These are phyloP conservation scores for Zosterops japonicus DNA, from an alignment of 2,113 vertebrate genomes.

Conservation along the genomic window DNA sequence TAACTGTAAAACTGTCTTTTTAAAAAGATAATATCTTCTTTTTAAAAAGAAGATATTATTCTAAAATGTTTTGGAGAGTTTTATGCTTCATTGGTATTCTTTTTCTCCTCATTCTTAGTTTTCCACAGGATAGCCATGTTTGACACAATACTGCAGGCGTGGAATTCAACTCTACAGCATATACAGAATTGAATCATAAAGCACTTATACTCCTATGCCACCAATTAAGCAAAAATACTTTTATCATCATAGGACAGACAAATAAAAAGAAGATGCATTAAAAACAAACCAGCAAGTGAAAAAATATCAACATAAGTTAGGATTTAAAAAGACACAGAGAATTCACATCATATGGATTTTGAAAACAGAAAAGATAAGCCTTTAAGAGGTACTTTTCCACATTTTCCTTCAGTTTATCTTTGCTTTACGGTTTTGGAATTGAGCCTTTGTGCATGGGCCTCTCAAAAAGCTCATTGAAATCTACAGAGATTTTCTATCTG, in stretches of 20 bases:
- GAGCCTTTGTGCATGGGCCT: background rate
- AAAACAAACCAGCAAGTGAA: background rate
- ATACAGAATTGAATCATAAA: background rate
- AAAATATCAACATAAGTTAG: background rate
- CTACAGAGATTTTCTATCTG: background rate
- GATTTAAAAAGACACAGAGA: background rate
- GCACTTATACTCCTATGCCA: background rate
- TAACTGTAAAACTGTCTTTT: background rate
- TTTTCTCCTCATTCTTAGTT: conserved; percentile 48
- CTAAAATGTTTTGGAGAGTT: conserved; percentile 24
- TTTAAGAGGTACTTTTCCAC: background rate
- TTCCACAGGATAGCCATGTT: conserved; percentile 15
- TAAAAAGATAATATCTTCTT: too few species aligned
- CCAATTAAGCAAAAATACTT: background rate
- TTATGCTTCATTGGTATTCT: conserved; percentile 39
- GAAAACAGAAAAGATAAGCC: background rate
- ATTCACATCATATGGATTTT: background rate
- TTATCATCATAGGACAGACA: background rate
- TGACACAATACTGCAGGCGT: conserved; percentile 10
- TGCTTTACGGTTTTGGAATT: background rate
- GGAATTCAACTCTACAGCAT: background rate
- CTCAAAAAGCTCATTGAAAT: background rate
- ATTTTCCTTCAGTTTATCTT: background rate
- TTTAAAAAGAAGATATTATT: background rate
- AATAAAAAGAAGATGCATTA: background rate